Conservation (phyloP, 2,888 invertebrate species). For the Folsomia candida region DNA sequence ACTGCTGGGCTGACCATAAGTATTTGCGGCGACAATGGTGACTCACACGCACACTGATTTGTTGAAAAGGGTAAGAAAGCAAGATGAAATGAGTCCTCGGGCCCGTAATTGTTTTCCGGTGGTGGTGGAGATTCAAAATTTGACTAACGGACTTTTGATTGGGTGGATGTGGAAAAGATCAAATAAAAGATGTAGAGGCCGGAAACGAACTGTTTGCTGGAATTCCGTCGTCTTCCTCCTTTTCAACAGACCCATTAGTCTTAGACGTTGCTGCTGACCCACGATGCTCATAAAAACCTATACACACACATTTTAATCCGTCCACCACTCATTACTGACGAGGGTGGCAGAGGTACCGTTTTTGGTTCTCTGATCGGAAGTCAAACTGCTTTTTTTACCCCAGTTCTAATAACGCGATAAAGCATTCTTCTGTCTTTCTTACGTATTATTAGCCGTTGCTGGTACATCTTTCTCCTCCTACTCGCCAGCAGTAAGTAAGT, state of each 20-base stretch:
- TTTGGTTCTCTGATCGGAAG: background rate
- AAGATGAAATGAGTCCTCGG: constrained; percentile 4
- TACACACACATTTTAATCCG: background rate
- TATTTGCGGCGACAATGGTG: no score
- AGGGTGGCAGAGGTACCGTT: background rate
- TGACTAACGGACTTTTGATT: constrained; percentile 17
- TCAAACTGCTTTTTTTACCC: constrained; percentile 3
- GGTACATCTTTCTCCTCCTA: background rate
- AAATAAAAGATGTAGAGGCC: constrained; percentile 6
- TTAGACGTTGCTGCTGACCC: background rate
- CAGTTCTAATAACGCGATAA: background rate
- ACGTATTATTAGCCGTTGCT: no score
- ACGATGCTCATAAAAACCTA: background rate
- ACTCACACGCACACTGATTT: background rate
- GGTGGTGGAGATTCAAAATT: constrained; percentile 6
- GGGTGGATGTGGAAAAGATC: constrained; percentile 11
- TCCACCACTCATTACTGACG: background rate
- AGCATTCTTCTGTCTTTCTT: no score
- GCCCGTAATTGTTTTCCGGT: constrained; percentile 1
- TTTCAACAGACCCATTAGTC: constrained; percentile 3
- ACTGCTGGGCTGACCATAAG: no score
- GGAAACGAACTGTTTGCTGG: constrained; percentile 19
- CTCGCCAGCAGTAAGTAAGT: no score
- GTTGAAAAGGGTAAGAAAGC: background rate
- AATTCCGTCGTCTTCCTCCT: constrained; percentile 8